These are phyloP conservation scores for Menura novaehollandiae DNA, from an alignment of 2,113 vertebrate species.

Conservation along the genomic window DNA sequence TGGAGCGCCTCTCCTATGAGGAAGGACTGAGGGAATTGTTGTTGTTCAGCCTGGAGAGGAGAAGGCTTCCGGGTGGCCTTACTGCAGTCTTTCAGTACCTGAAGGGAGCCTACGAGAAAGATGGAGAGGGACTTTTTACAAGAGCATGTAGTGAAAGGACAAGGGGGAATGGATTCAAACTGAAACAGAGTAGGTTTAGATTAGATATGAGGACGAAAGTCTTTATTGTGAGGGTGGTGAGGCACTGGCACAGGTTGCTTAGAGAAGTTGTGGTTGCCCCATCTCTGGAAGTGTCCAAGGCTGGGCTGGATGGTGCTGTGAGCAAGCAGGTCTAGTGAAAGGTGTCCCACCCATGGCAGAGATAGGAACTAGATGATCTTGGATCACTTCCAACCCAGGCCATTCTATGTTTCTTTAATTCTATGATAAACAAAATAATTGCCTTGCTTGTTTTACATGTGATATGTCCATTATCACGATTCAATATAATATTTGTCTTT, in stretches of 20 bases:
- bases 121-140: not conserved
- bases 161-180: not conserved
- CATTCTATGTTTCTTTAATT: not conserved
- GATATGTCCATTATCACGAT: slow-evolving; percentile 32
- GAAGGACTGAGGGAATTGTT: not conserved
- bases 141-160: not conserved
- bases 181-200: not conserved
- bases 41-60: not conserved
- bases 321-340: not conserved
- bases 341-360: too few species aligned
- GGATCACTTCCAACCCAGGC: not conserved
- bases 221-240: not conserved
- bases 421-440: slow-evolving; percentile 40
- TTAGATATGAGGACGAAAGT: not conserved
- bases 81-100: not conserved
- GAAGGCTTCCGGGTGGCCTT: not conserved
- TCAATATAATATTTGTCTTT: slow-evolving; percentile 35
- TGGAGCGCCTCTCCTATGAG: not conserved
- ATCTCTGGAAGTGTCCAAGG: not conserved
- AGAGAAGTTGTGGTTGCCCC: not conserved
- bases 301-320: not conserved
- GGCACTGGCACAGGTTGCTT: not conserved
- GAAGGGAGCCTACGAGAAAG: not conserved
- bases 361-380: not conserved
- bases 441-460: slow-evolving; percentile 41